Evolutionary conservation across 2,888 invertebrate species (phyloP).

Genomic region (Drosophila glabriapex): DNA sequence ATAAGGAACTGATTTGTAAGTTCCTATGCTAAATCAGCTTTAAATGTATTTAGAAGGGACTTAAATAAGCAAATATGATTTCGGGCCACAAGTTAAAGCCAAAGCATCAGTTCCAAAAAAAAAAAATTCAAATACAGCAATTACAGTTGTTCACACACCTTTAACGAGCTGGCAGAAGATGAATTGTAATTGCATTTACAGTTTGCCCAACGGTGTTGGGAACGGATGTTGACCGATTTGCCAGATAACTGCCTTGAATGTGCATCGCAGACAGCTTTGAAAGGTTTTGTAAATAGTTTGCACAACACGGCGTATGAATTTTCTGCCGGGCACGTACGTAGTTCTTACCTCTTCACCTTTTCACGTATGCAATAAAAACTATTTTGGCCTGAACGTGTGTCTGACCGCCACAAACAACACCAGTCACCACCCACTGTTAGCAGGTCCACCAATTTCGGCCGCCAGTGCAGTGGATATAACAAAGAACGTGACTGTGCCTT

Average conservation of each 20-base stretch:
- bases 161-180: background rate
- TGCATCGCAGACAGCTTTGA: conserved; percentile 3
- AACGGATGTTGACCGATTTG: background rate
- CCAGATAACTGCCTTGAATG: background rate
- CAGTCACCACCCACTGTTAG: background rate
- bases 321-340: conserved; percentile 9
- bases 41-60: conserved; percentile 21
- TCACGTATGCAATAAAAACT: conserved; percentile 18
- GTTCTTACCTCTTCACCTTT: conserved; percentile 1
- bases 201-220: conserved; percentile 3
- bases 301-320: conserved; percentile 28
- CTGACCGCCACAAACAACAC: conserved; percentile 13
- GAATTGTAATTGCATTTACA: conserved; percentile 29
- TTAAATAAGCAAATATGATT: background rate
- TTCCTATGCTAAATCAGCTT: conserved; percentile 6
- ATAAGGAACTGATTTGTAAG: background rate
- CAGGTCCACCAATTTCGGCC: background rate
- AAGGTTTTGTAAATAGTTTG: conserved; percentile 38
- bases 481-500: conserved; percentile 43
- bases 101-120: background rate
- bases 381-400: conserved; percentile 13
- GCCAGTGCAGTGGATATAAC: background rate
- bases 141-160: conserved; percentile 7
- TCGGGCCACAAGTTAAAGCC: background rate
- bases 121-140: background rate